These are phyloP conservation scores for Diploscapter pachys DNA, from an alignment of 1,140 invertebrate genomes.

Conservation along the genomic window DNA sequence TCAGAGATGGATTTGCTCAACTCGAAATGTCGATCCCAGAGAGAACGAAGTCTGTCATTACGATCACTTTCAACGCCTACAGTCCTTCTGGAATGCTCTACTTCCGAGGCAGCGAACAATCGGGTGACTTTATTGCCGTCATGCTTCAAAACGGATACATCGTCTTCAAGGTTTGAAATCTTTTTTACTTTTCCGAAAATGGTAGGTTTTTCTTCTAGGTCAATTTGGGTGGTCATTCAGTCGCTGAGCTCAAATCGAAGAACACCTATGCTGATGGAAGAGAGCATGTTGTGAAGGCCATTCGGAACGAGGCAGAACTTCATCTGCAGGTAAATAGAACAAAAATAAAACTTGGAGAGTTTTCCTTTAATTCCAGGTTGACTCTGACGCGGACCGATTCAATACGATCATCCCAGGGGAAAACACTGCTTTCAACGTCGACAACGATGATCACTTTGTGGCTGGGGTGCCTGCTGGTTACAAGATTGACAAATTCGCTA, in stretches of 20 bases:
- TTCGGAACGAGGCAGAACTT: conserved; percentile 47
- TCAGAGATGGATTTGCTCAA: conserved; percentile 54
- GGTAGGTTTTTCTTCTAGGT: conserved; percentile 14
- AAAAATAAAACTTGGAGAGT: neutral
- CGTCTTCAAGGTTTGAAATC: conserved; percentile 30
- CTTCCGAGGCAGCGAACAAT: conserved; percentile 51
- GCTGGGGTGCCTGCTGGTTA: conserved; percentile 52
- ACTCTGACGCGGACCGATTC: conserved; percentile 29
- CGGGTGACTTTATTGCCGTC: conserved; percentile 50
- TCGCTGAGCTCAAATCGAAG: conserved; percentile 43
- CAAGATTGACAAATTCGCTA: conserved; percentile 33
- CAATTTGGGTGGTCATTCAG: conserved; percentile 43
- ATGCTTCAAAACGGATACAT: conserved; percentile 48
- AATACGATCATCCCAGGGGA: conserved; percentile 33
- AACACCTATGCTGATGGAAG: conserved; percentile 49
- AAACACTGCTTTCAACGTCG: conserved; percentile 44
- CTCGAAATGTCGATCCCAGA: conserved; percentile 46
- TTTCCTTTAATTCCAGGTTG: conserved; percentile 12
- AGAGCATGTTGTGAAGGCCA: conserved; percentile 49
- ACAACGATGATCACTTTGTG: conserved; percentile 51
- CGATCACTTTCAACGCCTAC: conserved; percentile 52
- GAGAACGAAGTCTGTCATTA: conserved; percentile 48
- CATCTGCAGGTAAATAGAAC: conserved; percentile 44
- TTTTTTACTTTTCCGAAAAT: neutral
- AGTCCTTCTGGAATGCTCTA: conserved; percentile 54